A percentile compares a stretch with the other conserved stretches of the same genome.
These are phyloP conservation scores for Sebastes alutus DNA, from an alignment of 2,797 vertebrate species.

Conservation along the genomic window DNA sequence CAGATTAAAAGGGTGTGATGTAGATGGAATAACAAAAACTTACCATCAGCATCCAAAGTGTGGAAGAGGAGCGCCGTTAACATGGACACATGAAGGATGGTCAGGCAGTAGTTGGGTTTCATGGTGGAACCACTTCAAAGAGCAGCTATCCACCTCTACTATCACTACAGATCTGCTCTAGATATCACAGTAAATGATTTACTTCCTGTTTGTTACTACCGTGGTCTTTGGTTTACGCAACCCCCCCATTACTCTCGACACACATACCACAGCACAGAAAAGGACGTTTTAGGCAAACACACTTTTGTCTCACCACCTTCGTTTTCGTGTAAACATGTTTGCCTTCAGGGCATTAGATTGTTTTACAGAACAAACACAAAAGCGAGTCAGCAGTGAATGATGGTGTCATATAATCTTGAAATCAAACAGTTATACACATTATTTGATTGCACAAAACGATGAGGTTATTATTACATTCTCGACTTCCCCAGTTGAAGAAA, in stretches of 20 bases:
- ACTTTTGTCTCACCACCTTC: neutral
- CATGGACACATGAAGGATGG: slow-evolving; percentile 6
- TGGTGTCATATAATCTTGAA: neutral
- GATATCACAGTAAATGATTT: neutral
- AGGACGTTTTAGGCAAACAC: neutral
- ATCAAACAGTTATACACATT: neutral
- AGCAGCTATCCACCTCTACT: neutral
- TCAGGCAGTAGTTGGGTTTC: neutral
- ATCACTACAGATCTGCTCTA: neutral
- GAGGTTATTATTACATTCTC: slow-evolving; percentile 32
- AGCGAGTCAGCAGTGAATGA: neutral
- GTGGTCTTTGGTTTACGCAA: neutral
- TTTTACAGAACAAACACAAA: neutral
- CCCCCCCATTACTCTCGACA: neutral
- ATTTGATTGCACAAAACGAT: slow-evolving; percentile 47
- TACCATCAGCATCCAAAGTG: neutral
- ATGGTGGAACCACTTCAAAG: neutral
- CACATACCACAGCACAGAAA: neutral
- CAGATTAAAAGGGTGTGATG: neutral
- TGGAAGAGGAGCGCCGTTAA: neutral
- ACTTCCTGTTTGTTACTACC: slow-evolving; percentile 37
- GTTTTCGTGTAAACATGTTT: neutral
- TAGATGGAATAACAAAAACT: slow-evolving; percentile 21
- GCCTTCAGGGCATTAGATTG: neutral
- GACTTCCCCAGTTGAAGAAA: neutral